These are phyloP conservation scores for Phthorimaea operculella DNA, from an alignment of 1,140 invertebrate genomes.

Conservation along the genomic window DNA sequence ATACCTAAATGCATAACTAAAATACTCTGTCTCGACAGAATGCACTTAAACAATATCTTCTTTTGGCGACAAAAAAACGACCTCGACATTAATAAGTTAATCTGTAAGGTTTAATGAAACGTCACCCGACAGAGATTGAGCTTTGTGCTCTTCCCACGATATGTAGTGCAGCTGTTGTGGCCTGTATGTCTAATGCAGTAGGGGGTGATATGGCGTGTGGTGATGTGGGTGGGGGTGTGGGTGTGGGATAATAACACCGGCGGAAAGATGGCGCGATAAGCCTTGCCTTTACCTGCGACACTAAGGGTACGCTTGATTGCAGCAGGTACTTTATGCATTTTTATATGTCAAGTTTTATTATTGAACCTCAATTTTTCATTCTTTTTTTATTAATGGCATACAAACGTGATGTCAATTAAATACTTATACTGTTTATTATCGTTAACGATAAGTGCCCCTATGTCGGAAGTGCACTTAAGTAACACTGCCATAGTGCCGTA, in stretches of 20 bases:
- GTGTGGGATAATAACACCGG: slow-evolving; percentile 38
- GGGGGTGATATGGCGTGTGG: background rate
- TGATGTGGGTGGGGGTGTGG: background rate
- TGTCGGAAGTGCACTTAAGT: no score
- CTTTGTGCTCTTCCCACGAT: background rate
- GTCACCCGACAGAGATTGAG: slow-evolving; percentile 43
- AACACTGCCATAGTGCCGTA: no score
- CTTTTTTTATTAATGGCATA: no score
- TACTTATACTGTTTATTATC: no score
- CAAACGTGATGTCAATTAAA: no score
- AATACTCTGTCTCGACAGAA: no score
- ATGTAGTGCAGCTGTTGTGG: background rate
- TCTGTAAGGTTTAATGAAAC: slow-evolving; percentile 54
- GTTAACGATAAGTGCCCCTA: no score
- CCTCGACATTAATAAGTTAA: slow-evolving; percentile 48
- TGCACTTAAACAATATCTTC: no score
- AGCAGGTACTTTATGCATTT: no score
- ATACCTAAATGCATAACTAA: no score
- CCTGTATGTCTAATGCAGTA: background rate
- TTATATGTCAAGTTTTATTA: no score
- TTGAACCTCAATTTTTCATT: no score
- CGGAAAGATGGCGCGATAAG: slow-evolving; percentile 56
- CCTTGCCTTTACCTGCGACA: slow-evolving; percentile 37
- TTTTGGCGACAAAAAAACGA: background rate
- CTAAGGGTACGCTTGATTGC: background rate